Base-by-base conservation (phyloP, 35 echinoderm and acorn worm species). In the Ophioderma brevispina region DNA sequence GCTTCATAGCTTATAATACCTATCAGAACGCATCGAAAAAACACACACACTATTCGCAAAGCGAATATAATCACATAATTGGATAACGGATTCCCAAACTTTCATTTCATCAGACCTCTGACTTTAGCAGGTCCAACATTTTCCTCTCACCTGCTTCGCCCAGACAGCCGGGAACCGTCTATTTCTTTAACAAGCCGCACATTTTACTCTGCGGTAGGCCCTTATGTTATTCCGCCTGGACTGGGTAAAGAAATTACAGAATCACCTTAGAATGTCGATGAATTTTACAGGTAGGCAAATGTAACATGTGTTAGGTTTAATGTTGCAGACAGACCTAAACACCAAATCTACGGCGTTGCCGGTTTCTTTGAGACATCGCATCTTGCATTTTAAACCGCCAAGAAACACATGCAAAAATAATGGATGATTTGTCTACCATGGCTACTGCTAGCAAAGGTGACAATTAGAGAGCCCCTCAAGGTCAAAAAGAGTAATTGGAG, bases 361-460 rank as follows among this genome's bases (percentile, higher is more conserved):
- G 46, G 46, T 52, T 52, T 52, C 46, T 52, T 52, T 52, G 46
- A 11, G 46, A 11, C 21, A 52, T 52, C 46, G n/a, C 46, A 52
- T 52, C 8, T 21, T 21, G 21, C 21, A 52, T 52, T 52, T 52
- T 11, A 30, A 18, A 70, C 59, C 41, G 17, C 5, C 5, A 46
- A 70, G 28, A 70, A 70, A 70, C 59, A 70, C 59, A 52, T 52
- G 46, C 46, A 70, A 25, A 70, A 70, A 70, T 70, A 25, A 70
- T 70, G 59, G 59, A 70, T 70, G n/a, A 70, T 70, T 70, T 70
- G 59, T 70, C 59, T 70, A 70, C 17, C 59, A 70, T 18, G 28
- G 5, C n/a, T 25, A 30, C 4, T 25, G 59, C n/a, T 70, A 15
- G 10, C 2, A 70, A 70, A 70, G 59, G 59, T 70, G 59, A 70